A percentile compares a stretch with the other conserved stretches of the same genome.
These are phyloP conservation scores for Tuta absoluta DNA, from an alignment of 2,888 invertebrate species.

Conservation along the genomic window DNA sequence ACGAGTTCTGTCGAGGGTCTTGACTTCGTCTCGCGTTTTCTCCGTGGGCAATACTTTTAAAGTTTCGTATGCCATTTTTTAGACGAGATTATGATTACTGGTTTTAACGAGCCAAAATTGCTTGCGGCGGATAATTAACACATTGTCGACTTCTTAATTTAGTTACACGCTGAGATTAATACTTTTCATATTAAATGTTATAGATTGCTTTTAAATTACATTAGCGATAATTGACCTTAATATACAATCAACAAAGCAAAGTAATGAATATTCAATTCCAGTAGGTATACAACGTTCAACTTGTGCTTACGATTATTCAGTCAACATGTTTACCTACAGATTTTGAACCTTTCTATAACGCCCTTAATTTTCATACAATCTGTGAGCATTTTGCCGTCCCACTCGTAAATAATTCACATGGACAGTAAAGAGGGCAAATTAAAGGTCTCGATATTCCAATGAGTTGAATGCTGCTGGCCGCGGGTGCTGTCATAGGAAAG, in stretches of 20 bases:
- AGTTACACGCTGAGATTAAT: slow-evolving; percentile 20
- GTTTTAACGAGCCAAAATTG: slow-evolving; percentile 63
- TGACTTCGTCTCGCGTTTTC: slow-evolving; percentile 70
- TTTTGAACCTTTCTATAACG: slow-evolving; percentile 12
- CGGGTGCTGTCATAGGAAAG: slow-evolving; percentile 54
- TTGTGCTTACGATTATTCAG: not conserved
- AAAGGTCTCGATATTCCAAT: slow-evolving; percentile 36
- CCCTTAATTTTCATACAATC: not conserved
- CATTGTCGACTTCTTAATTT: slow-evolving; percentile 56
- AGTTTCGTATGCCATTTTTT: slow-evolving; percentile 70
- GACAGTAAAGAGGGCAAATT: slow-evolving; percentile 39
- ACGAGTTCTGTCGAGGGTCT: slow-evolving; percentile 74
- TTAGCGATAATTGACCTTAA: slow-evolving; percentile 2
- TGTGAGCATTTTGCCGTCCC: not conserved
- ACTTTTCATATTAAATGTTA: not conserved
- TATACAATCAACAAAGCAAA: not conserved
- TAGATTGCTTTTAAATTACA: slow-evolving; percentile 14
- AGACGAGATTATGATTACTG: slow-evolving; percentile 62
- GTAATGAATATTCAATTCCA: slow-evolving; percentile 1
- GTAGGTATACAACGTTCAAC: not conserved
- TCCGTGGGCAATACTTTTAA: slow-evolving; percentile 61
- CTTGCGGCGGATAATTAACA: slow-evolving; percentile 67
- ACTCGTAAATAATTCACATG: slow-evolving; percentile 18
- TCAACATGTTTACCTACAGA: not conserved
- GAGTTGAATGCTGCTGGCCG: slow-evolving; percentile 40